Conservation (phyloP, 2,888 invertebrate species). For the Uloborus plumipes region DNA sequence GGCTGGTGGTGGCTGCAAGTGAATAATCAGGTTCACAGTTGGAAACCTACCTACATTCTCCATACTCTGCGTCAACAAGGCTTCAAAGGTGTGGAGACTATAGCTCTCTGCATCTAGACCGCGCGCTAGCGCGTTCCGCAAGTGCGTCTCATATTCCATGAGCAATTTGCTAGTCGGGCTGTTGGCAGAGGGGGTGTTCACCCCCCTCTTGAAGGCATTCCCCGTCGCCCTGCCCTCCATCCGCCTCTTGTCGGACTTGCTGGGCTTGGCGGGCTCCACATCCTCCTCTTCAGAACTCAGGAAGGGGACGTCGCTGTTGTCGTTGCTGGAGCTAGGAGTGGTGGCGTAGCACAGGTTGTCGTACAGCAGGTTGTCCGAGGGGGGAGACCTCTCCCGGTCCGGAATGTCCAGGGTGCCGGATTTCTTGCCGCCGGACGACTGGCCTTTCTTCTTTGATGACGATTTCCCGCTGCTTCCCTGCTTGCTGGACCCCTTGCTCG, state of each 20-base stretch:
- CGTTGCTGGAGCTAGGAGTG: constrained; percentile 92
- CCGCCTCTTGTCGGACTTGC: constrained; percentile 19
- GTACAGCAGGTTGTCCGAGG: constrained; percentile 90
- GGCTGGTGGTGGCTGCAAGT: too few relatives aligned
- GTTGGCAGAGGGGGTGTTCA: constrained; percentile 76
- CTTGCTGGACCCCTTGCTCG: constrained; percentile 44
- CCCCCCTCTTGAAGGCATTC: constrained; percentile 23
- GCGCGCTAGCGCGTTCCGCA: constrained; percentile 91
- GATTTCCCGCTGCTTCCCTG: constrained; percentile 59
- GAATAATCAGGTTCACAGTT: too few relatives aligned
- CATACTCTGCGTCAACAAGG: constrained; percentile 92
- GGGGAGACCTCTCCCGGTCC: constrained; percentile 55
- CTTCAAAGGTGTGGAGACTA: constrained; percentile 93
- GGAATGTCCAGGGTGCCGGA: constrained; percentile 33
- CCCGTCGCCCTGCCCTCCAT: constrained; percentile 1
- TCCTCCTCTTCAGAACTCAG: constrained; percentile 59
- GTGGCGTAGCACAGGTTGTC: constrained; percentile 96
- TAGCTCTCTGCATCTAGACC: constrained; percentile 97
- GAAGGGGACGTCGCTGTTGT: constrained; percentile 70
- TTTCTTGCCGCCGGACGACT: constrained; percentile 9
- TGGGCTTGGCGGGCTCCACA: constrained; percentile 1
- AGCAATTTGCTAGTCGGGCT: constrained; percentile 86
- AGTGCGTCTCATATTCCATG: constrained; percentile 93
- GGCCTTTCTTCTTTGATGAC: constrained; percentile 53
- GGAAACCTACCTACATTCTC: constrained; percentile 82